Conservation (phyloP, 2,797 vertebrate species). For the Thunnus albacares region DNA sequence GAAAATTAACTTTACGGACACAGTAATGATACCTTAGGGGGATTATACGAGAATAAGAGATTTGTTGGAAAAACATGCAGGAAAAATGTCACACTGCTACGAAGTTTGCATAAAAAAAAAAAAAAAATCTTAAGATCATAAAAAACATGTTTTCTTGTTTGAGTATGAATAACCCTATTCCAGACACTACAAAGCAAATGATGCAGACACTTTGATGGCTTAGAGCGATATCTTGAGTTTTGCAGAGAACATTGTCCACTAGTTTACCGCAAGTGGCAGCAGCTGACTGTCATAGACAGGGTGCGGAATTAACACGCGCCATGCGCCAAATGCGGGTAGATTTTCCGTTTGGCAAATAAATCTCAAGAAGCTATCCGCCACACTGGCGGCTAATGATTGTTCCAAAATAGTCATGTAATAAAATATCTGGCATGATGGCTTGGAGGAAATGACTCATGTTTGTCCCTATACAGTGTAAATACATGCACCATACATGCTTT, state of each 20-base stretch:
- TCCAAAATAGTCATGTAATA: too few relatives aligned
- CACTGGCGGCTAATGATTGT: too few relatives aligned
- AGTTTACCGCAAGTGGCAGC: conserved; percentile 23
- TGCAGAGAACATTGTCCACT: conserved; percentile 5
- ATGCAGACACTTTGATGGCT: background rate
- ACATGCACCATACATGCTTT: too few relatives aligned
- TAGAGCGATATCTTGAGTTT: background rate
- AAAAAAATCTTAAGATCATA: background rate
- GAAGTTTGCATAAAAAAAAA: too few relatives aligned
- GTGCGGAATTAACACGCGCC: too few relatives aligned
- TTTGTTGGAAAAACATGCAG: background rate
- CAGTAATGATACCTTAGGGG: background rate
- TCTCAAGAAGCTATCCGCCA: too few relatives aligned
- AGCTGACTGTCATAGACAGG: conserved; percentile 18
- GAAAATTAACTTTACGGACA: background rate
- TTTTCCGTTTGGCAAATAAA: too few relatives aligned
- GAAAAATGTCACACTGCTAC: background rate
- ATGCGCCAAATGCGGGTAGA: too few relatives aligned
- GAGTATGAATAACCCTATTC: background rate
- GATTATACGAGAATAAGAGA: background rate
- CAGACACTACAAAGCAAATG: conserved; percentile 5
- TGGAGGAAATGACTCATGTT: too few relatives aligned
- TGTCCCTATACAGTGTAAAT: too few relatives aligned
- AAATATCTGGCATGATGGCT: too few relatives aligned
- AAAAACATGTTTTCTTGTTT: background rate